Conservation (phyloP, 2,113 vertebrate genomes). For the Pangasianodon gigas region DNA sequence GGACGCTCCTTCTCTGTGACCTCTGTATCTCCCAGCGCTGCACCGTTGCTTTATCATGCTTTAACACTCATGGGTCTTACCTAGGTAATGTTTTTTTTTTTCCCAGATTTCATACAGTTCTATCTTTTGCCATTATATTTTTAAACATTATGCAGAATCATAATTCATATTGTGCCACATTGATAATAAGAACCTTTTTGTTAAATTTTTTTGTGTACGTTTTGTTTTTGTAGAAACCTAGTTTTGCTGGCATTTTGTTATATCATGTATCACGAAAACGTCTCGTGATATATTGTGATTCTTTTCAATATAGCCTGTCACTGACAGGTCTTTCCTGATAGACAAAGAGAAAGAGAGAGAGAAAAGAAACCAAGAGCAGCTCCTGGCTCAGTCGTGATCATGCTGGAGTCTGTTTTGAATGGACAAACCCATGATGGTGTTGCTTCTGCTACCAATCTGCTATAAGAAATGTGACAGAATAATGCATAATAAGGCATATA, state of each 20-base stretch:
- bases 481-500: neutral
- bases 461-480: neutral
- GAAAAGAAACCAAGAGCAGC: neutral
- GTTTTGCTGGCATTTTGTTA: neutral
- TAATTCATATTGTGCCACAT: neutral
- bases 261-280: neutral
- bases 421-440: neutral
- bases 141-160: neutral
- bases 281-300: neutral
- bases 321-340: neutral
- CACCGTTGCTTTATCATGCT: neutral
- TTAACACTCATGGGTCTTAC: neutral
- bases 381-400: conserved; percentile 11
- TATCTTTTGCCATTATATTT: neutral
- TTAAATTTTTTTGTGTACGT: neutral
- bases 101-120: neutral
- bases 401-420: neutral
- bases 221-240: neutral
- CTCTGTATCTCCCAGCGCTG: neutral
- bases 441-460: neutral
- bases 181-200: neutral
- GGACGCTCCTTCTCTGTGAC: neutral
- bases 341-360: neutral
- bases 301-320: neutral
- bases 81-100: neutral